Evolutionary conservation across 2,888 invertebrate species (phyloP), one percentile per base, ranked within the genome.

Genomic region (Ectemnius continuus): DNA sequence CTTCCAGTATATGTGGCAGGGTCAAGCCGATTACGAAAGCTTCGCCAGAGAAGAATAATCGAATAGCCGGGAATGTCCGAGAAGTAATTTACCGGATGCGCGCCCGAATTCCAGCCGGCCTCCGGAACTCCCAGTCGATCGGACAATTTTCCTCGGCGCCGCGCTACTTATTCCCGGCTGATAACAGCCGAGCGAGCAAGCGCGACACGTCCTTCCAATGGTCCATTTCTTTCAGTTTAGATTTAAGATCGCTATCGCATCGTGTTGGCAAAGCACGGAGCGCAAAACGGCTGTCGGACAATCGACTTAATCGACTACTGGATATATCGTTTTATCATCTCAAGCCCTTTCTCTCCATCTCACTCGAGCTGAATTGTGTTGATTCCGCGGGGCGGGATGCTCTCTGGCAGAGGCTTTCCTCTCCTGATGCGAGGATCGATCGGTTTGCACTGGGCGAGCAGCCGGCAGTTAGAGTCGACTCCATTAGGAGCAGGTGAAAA

Each of bases 391-490:
- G 52, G 4, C 6, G n/a, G 52, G 8, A 14, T 16, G 52, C 52
- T 52, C 0, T n/a, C 16, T 5, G 52, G 52, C 52, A 16, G 16
- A 52, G 16, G 52, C 16, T 11, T 47, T 3, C 23, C 56, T 71
- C 59, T 52, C 18, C 58, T 13, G 13, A 23, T n/a, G 28, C 3
- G 14, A 23, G 48, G 6, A 20, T 8, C 20, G 56, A 61, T 62
- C 66, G 56, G 67, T 67, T 62, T 52, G 6, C 45, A 60, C 62
- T 63, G 45, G 57, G 71, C 47, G 61, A n/a, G 14, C 8, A 62
- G 5, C 20, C 11, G 52, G 26, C 4, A 18, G 20, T 46, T 45
- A 20, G 56, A 13, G 60, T 36, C 60, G 62, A 56, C 13, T 18
- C 23, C 23, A 47, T 61, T 56, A 23, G 26, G 14, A 63, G 18